Evolutionary conservation across 92 coral and sea anemone species (phyloP), one percentile per base, ranked within the genome.

Genomic region (Metridium senile): DNA sequence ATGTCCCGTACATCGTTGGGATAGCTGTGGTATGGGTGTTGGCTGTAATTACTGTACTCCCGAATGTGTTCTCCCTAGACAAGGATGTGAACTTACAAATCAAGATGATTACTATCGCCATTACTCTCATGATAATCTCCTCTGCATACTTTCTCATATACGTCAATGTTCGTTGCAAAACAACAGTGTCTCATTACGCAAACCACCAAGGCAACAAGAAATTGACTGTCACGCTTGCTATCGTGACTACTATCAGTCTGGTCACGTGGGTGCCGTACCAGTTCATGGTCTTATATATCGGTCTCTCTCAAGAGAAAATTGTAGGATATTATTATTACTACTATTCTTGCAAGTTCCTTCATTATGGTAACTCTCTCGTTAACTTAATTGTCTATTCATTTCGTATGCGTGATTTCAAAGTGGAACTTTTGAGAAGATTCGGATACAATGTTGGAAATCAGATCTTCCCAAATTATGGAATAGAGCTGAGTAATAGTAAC

Each of bases 361-460:
- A 71, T 4, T 71, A 71, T 43, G 62, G 63, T 35, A 71, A 71
- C 64, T 71, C 76, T 10, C 26, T 46, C 9, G 74, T 29, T 29
- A 70, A 70, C n/a, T 51, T 51, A 18, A 27, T 52, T 26, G 32
- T 71, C 13, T 52, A 52, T 33, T 23, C 64, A 71, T 11, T 71
- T 16, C 76, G 76, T 20, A 71, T 71, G 65, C 76, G 62, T 8
- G 63, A 71, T 1, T 71, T 71, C 51, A 71, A 54, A 52, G 31
- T 0, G 8, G 76, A 11, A 16, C 28, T 69, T 39, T 39, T 39
- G 13, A 54, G 59, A 54, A 13, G 59, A 21, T 9, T 54, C 23
- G 59, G 25, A 54, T 21, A 10, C 17, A 19, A 16, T 10, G 6
- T 10, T 54, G 59, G 13, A 39, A 39, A 13, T 13, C 49, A 39